Evolutionary conservation across 2,113 vertebrate genomes (phyloP), one percentile per base, ranked within the genome.

Genomic region (Philantomba maxwellii): DNA sequence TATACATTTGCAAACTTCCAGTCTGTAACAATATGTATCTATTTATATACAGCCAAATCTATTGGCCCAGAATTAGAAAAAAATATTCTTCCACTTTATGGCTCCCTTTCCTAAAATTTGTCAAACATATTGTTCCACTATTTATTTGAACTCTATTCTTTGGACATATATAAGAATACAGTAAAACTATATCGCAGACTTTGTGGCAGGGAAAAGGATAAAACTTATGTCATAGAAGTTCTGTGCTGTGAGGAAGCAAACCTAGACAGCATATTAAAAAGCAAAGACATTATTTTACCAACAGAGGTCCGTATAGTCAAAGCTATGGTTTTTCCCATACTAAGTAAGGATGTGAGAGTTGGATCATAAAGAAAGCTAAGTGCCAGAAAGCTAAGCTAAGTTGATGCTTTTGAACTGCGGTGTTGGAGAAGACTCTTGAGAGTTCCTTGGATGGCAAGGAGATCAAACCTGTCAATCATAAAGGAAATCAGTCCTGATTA

Each of bases 101-200:
- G 55, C 92, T 49, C 87, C 3, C n/a, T 89, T 98, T 91, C 3
- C 0, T 28, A 83, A n/a, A 95, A 89, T 39, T 33, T 26, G 33
- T 95, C 62, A 96, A 75, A 92, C 60, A 81, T 62, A 57, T 58
- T 89, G 70, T 77, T 94, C 97, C 66, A 55, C 16, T 26, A 93
- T 91, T 25, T 89, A 64, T 16, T 64, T 93, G 91, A 97, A 96
- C 57, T 93, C 78, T 58, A 28, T 81, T 98, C 9, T 97, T 92
- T 89, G 51, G 92, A 47, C 8, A 89, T 1, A 89, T n/a, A 89
- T n/a, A 36, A 3, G 6, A 33, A 77, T 9, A 77, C 1, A 58
- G 5, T 30, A 88, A 94, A 88, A 36, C 3, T 39, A 70, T 2
- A 77, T n/a, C 51, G 70, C 6, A 55, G 13, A 60, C 28, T 64